Evolutionary conservation across 2,113 vertebrate species (phyloP).

Genomic region (Haemorhous mexicanus): DNA sequence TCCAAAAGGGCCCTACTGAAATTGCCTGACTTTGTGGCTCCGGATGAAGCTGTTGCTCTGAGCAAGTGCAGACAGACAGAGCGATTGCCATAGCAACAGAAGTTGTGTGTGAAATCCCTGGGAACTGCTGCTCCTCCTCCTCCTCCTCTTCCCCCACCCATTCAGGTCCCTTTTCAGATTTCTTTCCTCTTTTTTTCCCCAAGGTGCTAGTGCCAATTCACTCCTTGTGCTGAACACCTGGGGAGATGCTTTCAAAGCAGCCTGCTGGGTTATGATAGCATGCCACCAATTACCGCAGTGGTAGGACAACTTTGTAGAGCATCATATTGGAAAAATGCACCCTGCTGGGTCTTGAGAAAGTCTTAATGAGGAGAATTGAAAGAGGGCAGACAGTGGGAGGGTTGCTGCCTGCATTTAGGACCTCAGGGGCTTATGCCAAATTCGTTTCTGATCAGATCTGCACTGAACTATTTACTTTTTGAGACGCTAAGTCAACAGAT

Average conservation of each 20-base stretch:
- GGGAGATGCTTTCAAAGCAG: conserved; percentile 17
- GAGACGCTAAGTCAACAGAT: neutral
- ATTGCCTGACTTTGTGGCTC: neutral
- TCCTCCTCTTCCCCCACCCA: conserved; percentile 11
- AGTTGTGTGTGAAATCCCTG: conserved; percentile 59
- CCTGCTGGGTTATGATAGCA: fast-evolving
- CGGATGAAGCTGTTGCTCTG: conserved; percentile 13
- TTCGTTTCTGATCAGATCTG: neutral
- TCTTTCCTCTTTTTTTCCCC: neutral
- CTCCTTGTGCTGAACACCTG: neutral
- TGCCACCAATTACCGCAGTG: neutral
- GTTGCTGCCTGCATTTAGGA: neutral
- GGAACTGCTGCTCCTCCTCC: conserved; percentile 1
- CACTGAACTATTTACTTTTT: conserved; percentile 11
- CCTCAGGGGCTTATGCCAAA: conserved; percentile 18
- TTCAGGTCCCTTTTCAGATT: conserved; percentile 50
- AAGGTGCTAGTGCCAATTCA: conserved; percentile 8
- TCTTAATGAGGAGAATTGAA: neutral
- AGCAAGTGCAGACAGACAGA: conserved; percentile 53
- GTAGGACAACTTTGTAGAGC: neutral
- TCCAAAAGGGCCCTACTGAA: neutral
- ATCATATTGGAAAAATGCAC: neutral
- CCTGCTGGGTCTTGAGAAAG: neutral
- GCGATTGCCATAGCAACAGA: conserved; percentile 62
- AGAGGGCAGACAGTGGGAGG: conserved; percentile 9